Base-by-base conservation (phyloP, 2,113 vertebrate genomes). In the Tiliqua scincoides region DNA sequence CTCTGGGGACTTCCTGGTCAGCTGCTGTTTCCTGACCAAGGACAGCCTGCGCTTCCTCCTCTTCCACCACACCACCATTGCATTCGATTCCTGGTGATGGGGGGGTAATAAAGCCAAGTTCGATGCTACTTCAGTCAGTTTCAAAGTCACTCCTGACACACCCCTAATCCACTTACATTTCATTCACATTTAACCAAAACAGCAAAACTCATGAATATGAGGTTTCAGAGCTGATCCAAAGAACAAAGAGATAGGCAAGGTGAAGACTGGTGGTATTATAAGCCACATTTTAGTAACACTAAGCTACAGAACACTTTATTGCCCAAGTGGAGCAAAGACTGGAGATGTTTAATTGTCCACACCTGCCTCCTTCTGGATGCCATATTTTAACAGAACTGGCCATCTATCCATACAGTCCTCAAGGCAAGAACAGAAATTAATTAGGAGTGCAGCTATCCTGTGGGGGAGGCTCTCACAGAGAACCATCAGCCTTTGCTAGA, bases 1-100 rank as follows among this genome's bases (percentile, higher is more conserved):
- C 96, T 89, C 96, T 97, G 40, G 98, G 98, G 90, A 99, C 99
- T 91, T 99, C 98, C 91, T 99, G 98, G 93, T 99, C 98, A 62
- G 98, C 96, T 89, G 97, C 94, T 7, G 96, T 94, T 82, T 97
- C 97, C 86, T 93, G 95, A 23, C 96, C 90, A 67, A 95, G 94
- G 74, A 91, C 93, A 67, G 95, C 91, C 88, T 94, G 97, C 70
- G 94, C 95, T 88, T 97, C 98, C 54, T 97, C 98, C 79, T 97
- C 98, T 91, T 97, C 98, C 3, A 95, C 92, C 88, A 98, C 95
- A 67, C 97, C 98, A 84, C 98, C 98, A 90, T 99, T 99, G 94
- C 98, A 99, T 91, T 98, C 98, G 95, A 95, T 83, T n/a, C 95
- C 96, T 96, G 91, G 80, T 4, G 43, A 8, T 4, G 43, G 43